These are phyloP conservation scores for Drosophila multiciliata DNA, from an alignment of 2,888 invertebrate species.

Conservation along the genomic window DNA sequence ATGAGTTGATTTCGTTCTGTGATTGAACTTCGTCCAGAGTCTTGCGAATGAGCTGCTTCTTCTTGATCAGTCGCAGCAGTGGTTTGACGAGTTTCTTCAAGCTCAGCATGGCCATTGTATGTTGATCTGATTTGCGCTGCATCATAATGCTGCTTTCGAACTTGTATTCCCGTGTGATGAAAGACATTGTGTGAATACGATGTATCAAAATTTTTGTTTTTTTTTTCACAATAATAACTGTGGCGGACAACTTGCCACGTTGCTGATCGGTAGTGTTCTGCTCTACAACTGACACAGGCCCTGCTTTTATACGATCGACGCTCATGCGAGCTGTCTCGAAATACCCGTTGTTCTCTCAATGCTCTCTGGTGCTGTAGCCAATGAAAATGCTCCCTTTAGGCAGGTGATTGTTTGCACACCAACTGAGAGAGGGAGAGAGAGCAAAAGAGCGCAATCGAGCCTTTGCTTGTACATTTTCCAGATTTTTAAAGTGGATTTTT, in stretches of 20 bases:
- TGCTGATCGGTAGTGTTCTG: slow-evolving; percentile 70
- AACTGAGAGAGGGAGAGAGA: slow-evolving; percentile 20
- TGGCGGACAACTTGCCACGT: slow-evolving; percentile 44
- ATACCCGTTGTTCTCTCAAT: slow-evolving; percentile 17
- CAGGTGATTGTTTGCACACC: slow-evolving; percentile 71
- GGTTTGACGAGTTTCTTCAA: slow-evolving; percentile 83
- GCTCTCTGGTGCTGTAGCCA: slow-evolving; percentile 49
- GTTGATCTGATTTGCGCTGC: slow-evolving; percentile 82
- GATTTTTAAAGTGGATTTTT: slow-evolving; percentile 53
- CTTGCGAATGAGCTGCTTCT: slow-evolving; percentile 82
- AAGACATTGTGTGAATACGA: slow-evolving; percentile 70
- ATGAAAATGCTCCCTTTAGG: slow-evolving; percentile 54
- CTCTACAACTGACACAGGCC: slow-evolving; percentile 30
- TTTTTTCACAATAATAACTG: slow-evolving; percentile 19
- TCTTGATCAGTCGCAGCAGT: slow-evolving; percentile 81
- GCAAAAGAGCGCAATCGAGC: slow-evolving; percentile 13
- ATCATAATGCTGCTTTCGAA: slow-evolving; percentile 75
- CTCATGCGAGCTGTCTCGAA: slow-evolving; percentile 28
- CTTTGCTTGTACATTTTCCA: slow-evolving; percentile 19
- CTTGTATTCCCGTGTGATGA: slow-evolving; percentile 83
- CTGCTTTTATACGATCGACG: slow-evolving; percentile 68
- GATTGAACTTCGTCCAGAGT: slow-evolving; percentile 82
- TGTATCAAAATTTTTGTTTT: slow-evolving; percentile 11
- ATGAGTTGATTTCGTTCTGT: slow-evolving; percentile 82
- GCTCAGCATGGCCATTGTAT: slow-evolving; percentile 80